Percentiles rank a stretch among this genome's conserved stretches.
These are phyloP conservation scores for Holothuria glaberrima DNA, from an alignment of 35 echinoderm and acorn worm genomes.

Conservation along the genomic window DNA sequence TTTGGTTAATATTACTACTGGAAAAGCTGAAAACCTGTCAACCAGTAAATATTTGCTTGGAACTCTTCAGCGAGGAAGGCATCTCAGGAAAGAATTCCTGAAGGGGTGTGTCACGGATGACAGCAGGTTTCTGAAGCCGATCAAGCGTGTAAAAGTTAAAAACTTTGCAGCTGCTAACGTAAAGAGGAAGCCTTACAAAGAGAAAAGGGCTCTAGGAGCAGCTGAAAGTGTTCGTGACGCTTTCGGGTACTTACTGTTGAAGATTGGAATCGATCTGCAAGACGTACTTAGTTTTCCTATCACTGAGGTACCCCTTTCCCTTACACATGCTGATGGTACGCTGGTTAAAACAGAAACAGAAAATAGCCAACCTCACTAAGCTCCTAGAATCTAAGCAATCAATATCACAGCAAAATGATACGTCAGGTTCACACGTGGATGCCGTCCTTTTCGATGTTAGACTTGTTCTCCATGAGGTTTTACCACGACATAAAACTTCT, in stretches of 20 bases:
- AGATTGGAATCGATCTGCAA: slow-evolving; percentile 38
- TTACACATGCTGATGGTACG: slow-evolving; percentile 40
- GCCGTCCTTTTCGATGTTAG: slow-evolving; percentile 29
- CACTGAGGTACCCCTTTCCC: slow-evolving; percentile 21
- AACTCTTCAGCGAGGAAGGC: slow-evolving; percentile 43
- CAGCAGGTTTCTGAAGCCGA: slow-evolving; percentile 36
- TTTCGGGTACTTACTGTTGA: slow-evolving; percentile 14
- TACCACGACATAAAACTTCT: slow-evolving; percentile 50
- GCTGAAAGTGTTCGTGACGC: slow-evolving; percentile 37
- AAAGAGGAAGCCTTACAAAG: slow-evolving; percentile 36
- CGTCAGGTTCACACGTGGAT: background rate
- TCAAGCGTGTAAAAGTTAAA: slow-evolving; percentile 65
- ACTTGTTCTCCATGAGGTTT: slow-evolving; percentile 54
- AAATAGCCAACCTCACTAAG: slow-evolving; percentile 4
- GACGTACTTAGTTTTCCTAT: slow-evolving; percentile 34
- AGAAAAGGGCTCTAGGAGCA: slow-evolving; percentile 34
- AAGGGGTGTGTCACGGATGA: slow-evolving; percentile 50
- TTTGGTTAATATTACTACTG: slow-evolving; percentile 63
- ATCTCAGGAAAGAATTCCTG: slow-evolving; percentile 44
- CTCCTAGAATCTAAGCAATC: slow-evolving; percentile 2
- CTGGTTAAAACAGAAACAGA: slow-evolving; percentile 15
- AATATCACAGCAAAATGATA: background rate
- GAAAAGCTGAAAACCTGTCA: slow-evolving; percentile 33
- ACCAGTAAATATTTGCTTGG: slow-evolving; percentile 59
- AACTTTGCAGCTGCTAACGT: slow-evolving; percentile 61